Evolutionary conservation across 2,113 vertebrate genomes (phyloP).

Genomic region (Chascanopsetta lugubris): DNA sequence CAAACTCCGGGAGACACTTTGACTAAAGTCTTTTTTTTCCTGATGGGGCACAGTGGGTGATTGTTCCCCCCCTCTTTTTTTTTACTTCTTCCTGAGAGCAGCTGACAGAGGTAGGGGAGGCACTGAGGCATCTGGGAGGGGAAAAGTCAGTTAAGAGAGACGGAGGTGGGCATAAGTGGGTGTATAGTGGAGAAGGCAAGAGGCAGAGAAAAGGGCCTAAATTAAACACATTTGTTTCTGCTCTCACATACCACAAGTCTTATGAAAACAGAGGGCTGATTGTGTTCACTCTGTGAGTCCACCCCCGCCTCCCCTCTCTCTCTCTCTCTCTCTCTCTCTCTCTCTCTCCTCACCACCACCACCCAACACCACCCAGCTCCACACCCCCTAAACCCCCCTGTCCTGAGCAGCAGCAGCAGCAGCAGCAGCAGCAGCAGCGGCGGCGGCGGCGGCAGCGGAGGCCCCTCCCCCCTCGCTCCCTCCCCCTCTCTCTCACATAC

Average conservation of each 20-base stretch:
- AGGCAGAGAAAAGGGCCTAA: slow-evolving; percentile 68
- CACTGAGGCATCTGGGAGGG: slow-evolving; percentile 58
- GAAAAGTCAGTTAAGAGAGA: slow-evolving; percentile 68
- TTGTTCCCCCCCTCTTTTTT: slow-evolving; percentile 41
- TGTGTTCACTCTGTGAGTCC: slow-evolving; percentile 81
- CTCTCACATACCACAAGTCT: slow-evolving; percentile 87
- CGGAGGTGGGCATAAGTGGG: slow-evolving; percentile 73
- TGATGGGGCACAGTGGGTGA: slow-evolving; percentile 48
- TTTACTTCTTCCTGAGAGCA: slow-evolving; percentile 46
- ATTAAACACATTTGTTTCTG: slow-evolving; percentile 90
- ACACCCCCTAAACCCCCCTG: slow-evolving; percentile 57
- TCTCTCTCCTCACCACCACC: slow-evolving; percentile 54
- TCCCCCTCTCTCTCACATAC: slow-evolving; percentile 9
- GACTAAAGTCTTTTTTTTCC: slow-evolving; percentile 48
- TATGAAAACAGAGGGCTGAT: slow-evolving; percentile 88
- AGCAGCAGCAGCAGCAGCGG: slow-evolving; percentile 51
- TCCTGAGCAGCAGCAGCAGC: slow-evolving; percentile 52
- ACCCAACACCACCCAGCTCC: slow-evolving; percentile 68
- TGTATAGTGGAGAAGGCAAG: slow-evolving; percentile 55
- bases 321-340: too few relatives aligned
- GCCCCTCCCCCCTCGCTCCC: slow-evolving; percentile 3
- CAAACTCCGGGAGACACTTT: slow-evolving; percentile 70
- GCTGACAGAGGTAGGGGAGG: slow-evolving; percentile 62
- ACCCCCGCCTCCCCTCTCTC: slow-evolving; percentile 34
- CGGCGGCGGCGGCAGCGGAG: slow-evolving; percentile 51